Evolutionary conservation across 2,888 invertebrate genomes (phyloP), one percentile per base, ranked within the genome.

Genomic region (Tachina fera): DNA sequence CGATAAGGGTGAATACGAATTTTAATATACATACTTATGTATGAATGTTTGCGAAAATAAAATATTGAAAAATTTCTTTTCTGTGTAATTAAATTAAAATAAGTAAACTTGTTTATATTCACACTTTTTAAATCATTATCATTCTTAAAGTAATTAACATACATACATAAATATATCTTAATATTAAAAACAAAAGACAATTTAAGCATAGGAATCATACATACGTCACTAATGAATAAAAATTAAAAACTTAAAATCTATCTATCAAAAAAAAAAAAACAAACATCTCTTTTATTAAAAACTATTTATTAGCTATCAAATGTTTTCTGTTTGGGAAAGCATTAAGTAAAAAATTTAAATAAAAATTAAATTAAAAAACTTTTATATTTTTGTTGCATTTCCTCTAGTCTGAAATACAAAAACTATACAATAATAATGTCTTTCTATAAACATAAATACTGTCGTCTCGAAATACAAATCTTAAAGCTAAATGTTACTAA

Each of bases 401-500:
- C 61, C 75, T 81, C 68, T 68, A 51, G 60, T 81, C 68, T 61
- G 45, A 43, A 67, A 74, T 13, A 51, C 13, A 53, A 74, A 80
- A 16, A 63, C 13, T 19, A 49, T 41, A 70, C 71, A 71, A 67
- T 16, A 71, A 67, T 16, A 70, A 75, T n/a, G 56, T 83, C 63
- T 75, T 71, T 65, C 68, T 67, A 74, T 60, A 56, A n/a, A 61
- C 81, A 65, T 45, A 31, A 6, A 31, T 31, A 45, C 43, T 65
- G 71, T 71, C 70, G 3, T 31, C 19, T 22, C 9, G 47, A 53
- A 14, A 71, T 39, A 63, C 31, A 60, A n/a, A 83, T 79, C 45
- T 31, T 58, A 79, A 83, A 58, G 77, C 85, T 83, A 83, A 86
- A 86, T 86, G 86, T 86, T 86, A 86, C 79, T 82, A 86, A 67